Base-by-base conservation (phyloP, 35 echinoderm and acorn worm genomes). In the Heliocidaris erythrogramma region DNA sequence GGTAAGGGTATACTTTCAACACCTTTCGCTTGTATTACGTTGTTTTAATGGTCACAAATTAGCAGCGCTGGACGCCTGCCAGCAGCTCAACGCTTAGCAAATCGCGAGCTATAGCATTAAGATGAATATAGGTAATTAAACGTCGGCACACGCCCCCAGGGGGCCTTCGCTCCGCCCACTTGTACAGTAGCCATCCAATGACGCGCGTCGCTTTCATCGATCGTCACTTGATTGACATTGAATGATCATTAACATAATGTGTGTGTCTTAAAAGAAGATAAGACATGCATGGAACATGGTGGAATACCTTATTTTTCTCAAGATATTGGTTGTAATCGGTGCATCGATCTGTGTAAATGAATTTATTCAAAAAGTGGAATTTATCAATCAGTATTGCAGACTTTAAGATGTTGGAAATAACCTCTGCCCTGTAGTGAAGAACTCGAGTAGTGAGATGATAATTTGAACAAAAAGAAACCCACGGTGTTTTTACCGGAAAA, bases 401-500 rank as follows among this genome's bases (percentile, higher is more conserved):
- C 65, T 78, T 7, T 27, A 78, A 27, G 65, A n/a, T 27, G 65
- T 78, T 78, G 4, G 65, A 78, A 78, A 78, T 78, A 78, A 78
- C 65, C 65, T 78, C 21, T 78, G 65, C 65, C 27, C 65, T 7
- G 65, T 27, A n/a, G 18, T 78, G 65, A 32, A 47, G 87, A 89
- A 89, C 87, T 13, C 87, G 87, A 89, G 87, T 17, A 47, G 87
- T 48, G 32, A 32, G 87, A 48, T 48, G 31, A 89, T 47, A 89
- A 89, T 78, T 78, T 78, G 65, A 78, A 48, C 31, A 89, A 89
- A 89, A 89, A 89, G 87, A 89, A 89, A 89, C 87, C 87, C 87
- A 89, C 87, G 87, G 87, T 89, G 87, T 89, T 89, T 92, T 92
- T 30, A 48, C 93, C 95, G 93, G 84, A 94, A 96, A 96, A 96